Conservation (phyloP, 2,888 invertebrate genomes). For the Spisula solida region DNA sequence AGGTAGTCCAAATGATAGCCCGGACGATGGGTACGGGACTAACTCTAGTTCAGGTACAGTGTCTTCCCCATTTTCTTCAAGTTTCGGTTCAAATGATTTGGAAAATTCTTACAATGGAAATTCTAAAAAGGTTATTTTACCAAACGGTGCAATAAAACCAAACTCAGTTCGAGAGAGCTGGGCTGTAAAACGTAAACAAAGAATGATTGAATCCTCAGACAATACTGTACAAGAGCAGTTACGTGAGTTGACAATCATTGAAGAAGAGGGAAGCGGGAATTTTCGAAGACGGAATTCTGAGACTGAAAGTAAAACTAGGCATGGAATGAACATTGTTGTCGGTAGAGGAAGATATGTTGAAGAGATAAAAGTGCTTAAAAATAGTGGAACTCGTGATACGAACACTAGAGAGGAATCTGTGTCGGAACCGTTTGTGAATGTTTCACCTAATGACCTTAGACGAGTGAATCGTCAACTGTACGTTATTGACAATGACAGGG, state of each 20-base stretch:
- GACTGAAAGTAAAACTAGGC: constrained; percentile 31
- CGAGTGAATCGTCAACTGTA: constrained; percentile 58
- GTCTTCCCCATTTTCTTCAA: constrained; percentile 80
- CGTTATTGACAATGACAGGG: constrained; percentile 62
- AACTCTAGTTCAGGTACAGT: constrained; percentile 81
- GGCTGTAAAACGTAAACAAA: constrained; percentile 74
- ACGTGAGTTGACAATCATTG: constrained; percentile 80
- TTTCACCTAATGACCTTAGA: constrained; percentile 65
- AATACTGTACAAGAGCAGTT: constrained; percentile 80
- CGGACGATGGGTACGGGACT: constrained; percentile 81
- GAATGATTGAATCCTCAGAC: constrained; percentile 76
- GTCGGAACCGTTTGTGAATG: constrained; percentile 60
- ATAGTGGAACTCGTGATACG: not conserved
- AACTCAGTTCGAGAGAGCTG: constrained; percentile 70
- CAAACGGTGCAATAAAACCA: constrained; percentile 74
- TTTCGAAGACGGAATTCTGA: constrained; percentile 31
- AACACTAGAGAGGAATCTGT: constrained; percentile 13
- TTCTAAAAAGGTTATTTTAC: constrained; percentile 64
- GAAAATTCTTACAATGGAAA: constrained; percentile 72
- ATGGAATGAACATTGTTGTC: constrained; percentile 37
- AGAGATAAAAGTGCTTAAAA: constrained; percentile 46
- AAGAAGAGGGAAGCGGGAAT: constrained; percentile 77
- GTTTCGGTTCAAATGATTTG: constrained; percentile 76
- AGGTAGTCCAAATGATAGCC: constrained; percentile 69
- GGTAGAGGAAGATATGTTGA: constrained; percentile 26